These are phyloP conservation scores for Odontophorus gujanensis DNA, from an alignment of 2,113 vertebrate species.

Conservation along the genomic window DNA sequence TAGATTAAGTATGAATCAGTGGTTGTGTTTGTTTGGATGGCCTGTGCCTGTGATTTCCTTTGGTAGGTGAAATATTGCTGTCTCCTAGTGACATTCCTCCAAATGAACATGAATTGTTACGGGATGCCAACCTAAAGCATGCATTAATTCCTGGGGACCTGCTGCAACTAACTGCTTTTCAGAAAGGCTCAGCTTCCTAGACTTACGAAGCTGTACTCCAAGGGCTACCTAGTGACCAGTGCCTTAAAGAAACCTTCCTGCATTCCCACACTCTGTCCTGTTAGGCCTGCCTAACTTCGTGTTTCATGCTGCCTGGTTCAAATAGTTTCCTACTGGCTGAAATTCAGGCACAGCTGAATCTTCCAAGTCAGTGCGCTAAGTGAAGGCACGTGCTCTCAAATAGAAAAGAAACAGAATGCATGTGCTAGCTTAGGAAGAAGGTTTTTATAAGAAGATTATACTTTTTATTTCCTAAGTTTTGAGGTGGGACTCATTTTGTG, in stretches of 20 bases:
- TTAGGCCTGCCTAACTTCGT: not conserved
- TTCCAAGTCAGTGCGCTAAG: not conserved
- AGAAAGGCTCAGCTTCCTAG: not conserved
- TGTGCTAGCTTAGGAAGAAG: not conserved
- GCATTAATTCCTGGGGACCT: not conserved
- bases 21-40: not conserved
- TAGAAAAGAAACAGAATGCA: not conserved
- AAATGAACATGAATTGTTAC: not conserved
- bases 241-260: not conserved
- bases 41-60: not conserved
- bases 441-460: not conserved
- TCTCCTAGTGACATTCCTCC: not conserved
- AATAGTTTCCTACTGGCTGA: conserved; percentile 1
- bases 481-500: not conserved
- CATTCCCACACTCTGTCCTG: not conserved
- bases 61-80: not conserved
- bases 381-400: not conserved
- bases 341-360: not conserved
- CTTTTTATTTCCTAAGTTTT: not conserved
- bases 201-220: not conserved
- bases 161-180: conserved; percentile 1
- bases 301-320: not conserved
- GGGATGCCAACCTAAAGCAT: not conserved
- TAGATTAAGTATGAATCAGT: not conserved
- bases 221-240: not conserved